These are phyloP conservation scores for Spodoptera frugiperda DNA, from an alignment of 1,140 invertebrate genomes.

Conservation along the genomic window DNA sequence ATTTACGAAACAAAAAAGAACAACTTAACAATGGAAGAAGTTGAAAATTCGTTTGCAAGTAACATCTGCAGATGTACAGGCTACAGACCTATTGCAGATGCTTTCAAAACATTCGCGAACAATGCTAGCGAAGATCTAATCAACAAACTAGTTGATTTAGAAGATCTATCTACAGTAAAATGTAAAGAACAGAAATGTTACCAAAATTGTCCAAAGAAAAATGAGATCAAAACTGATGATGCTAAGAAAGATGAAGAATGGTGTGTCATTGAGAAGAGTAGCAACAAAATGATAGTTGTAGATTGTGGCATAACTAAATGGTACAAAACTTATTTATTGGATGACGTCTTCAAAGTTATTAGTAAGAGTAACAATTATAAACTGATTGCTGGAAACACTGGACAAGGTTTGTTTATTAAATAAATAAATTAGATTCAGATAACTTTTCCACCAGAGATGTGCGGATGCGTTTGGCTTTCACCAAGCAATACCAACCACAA, in stretches of 20 bases:
- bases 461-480: too few species aligned
- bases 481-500: too few species aligned
- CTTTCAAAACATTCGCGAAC: slow-evolving; percentile 84
- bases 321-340: slow-evolving; percentile 86
- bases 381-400: slow-evolving; percentile 77
- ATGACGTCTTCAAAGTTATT: slow-evolving; percentile 74
- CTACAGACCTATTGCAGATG: slow-evolving; percentile 93
- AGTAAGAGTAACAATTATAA: slow-evolving; percentile 64
- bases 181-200: slow-evolving; percentile 64
- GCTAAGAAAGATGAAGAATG: slow-evolving; percentile 56
- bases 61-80: slow-evolving; percentile 96
- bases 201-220: slow-evolving; percentile 58
- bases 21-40: slow-evolving; percentile 87
- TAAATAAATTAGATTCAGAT: too few species aligned
- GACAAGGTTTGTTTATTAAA: slow-evolving; percentile 68
- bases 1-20: slow-evolving; percentile 74
- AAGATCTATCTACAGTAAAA: slow-evolving; percentile 68
- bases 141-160: slow-evolving; percentile 85
- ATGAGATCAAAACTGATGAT: slow-evolving; percentile 17
- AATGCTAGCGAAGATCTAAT: slow-evolving; percentile 58
- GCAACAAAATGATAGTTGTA: slow-evolving; percentile 60
- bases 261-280: slow-evolving; percentile 64
- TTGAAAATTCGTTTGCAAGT: slow-evolving; percentile 92
- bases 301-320: slow-evolving; percentile 76
- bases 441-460: too few species aligned